Evolutionary conservation across 2,113 vertebrate genomes (phyloP), one percentile per base, ranked within the genome.

Genomic region (Macaca fascicularis): DNA sequence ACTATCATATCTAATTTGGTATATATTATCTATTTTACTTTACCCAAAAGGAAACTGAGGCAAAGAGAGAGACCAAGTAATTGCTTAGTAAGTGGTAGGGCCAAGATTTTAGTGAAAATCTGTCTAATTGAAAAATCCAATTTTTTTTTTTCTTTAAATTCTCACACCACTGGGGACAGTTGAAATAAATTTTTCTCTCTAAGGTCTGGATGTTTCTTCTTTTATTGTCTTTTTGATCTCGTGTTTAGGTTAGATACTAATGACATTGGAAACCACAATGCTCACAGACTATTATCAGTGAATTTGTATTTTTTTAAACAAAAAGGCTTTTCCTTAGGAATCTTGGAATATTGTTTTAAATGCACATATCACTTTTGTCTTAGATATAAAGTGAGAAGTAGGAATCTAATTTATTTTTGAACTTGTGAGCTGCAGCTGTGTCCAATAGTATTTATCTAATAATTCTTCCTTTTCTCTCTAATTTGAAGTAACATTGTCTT

Each of bases 401-500:
- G 4, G 50, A 40, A 40, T 59, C 20, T 81, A 32, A 40, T 83
- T 92, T 20, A 69, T 50, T 90, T 92, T 83, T 59, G 32, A 74
- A 52, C 38, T 83, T 2, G 27, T 80, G 78, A 70, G n/a, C 35
- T 40, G 55, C 69, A 9, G 25, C 27, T 40, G 48, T 61, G 16
- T 79, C 3, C 2, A 32, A 43, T 2, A 67, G n/a, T 75, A 59
- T 38, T 89, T 95, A 45, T 11, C 40, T 25, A 89, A 6, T 52
- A 92, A 83, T 79, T 75, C 40, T 70, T 91, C 9, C 38, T 69
- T 93, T 81, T 93, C 4, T 19, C 22, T 82, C 16, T 89, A 57
- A 82, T 16, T 35, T 82, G 25, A 90, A 93, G 86, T 89, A 93
- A 86, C 86, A 76, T 69, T 52, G 11, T 89, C 70, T 91, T 87